phyloP scores from a whole-genome alignment of 2,797 vertebrate species.

The Esox lucius region DNA sequence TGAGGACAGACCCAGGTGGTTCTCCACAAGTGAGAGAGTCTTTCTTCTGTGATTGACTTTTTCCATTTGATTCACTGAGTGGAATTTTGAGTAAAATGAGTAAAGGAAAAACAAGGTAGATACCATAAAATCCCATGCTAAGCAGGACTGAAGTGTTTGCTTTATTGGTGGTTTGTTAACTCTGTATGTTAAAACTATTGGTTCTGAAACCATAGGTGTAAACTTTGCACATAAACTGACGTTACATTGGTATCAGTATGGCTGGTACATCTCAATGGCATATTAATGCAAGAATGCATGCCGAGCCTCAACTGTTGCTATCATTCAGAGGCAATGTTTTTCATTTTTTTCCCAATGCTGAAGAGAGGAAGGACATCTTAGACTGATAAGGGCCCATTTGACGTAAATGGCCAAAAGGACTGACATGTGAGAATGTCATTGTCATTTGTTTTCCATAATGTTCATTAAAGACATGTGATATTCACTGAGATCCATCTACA shows the following conservation, averaged over 20 bases:
- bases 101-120: constrained; percentile 1
- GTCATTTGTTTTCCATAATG: not conserved
- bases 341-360: not conserved
- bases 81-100: not conserved
- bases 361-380: not conserved
- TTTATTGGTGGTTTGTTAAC: not conserved
- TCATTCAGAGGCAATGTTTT: not conserved
- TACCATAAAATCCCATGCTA: not conserved
- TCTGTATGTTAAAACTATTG: not conserved
- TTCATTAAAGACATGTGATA: not conserved
- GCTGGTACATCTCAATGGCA: not conserved
- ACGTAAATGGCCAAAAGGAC: not conserved
- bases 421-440: not conserved
- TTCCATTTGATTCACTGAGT: constrained; percentile 19
- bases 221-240: not conserved
- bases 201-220: not conserved
- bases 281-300: not conserved
- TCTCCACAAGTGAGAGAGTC: constrained; percentile 55
- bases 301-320: not conserved
- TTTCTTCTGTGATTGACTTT: constrained; percentile 60
- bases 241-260: not conserved
- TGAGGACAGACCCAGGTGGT: constrained; percentile 48
- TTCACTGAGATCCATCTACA: not conserved
- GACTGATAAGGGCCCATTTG: not conserved
- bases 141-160: not conserved